Conservation (phyloP, 2,113 vertebrate genomes). For the Bos indicus region DNA sequence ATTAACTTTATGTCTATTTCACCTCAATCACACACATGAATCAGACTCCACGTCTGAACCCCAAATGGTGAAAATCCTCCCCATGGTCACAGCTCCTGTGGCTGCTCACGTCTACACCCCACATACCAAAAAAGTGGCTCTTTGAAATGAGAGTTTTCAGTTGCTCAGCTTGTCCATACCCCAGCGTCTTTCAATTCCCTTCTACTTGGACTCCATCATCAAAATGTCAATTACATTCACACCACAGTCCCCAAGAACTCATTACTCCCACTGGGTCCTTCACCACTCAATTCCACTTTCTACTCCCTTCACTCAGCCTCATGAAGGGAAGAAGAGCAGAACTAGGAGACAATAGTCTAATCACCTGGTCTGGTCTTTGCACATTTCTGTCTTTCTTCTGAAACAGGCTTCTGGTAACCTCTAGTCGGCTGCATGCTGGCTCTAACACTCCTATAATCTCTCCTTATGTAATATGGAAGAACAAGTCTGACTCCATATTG, state of each 20-base stretch:
- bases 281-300: not conserved
- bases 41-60: accelerated
- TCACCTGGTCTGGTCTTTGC: not conserved
- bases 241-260: not conserved
- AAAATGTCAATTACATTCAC: not conserved
- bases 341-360: too few relatives aligned
- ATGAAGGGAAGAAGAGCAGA: not conserved
- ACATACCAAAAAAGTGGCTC: accelerated
- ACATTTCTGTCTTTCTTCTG: not conserved
- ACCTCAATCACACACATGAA: not conserved
- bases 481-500: not conserved
- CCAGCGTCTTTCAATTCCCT: not conserved
- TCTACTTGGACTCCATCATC: not conserved
- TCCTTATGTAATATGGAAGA: not conserved
- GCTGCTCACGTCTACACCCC: accelerated
- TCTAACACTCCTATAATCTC: not conserved
- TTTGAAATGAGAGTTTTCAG: not conserved
- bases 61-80: not conserved
- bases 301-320: not conserved
- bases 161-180: not conserved
- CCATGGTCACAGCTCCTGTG: not conserved
- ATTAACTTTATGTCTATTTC: not conserved
- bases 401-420: not conserved
- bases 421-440: not conserved
- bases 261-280: not conserved